Conservation (phyloP, 2,888 invertebrate genomes). For the Globia sparganii region DNA sequence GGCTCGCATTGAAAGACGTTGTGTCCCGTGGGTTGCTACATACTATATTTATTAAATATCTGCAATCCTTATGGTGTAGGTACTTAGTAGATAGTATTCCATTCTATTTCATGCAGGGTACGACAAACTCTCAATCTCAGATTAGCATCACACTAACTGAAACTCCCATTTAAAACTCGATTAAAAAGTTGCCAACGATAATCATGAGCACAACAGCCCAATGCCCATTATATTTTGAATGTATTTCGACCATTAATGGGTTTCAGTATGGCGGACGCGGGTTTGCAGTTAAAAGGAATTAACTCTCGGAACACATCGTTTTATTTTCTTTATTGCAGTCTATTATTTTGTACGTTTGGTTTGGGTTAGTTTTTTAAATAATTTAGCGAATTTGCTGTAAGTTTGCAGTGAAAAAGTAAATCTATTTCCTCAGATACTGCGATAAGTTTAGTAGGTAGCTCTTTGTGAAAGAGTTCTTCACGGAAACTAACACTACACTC, state of each 20-base stretch:
- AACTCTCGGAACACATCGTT: slow-evolving; percentile 12
- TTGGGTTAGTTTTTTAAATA: slow-evolving; percentile 6
- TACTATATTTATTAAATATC: too few species aligned
- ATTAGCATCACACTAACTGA: slow-evolving; percentile 43
- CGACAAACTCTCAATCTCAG: slow-evolving; percentile 8
- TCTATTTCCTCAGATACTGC: neutral
- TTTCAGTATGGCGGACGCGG: slow-evolving; percentile 32
- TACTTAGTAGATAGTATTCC: neutral
- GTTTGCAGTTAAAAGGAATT: slow-evolving; percentile 49
- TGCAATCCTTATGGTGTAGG: neutral
- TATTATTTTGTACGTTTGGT: slow-evolving; percentile 34
- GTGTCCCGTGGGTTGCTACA: too few species aligned
- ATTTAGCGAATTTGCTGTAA: neutral
- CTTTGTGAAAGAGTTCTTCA: neutral
- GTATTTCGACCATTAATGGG: slow-evolving; percentile 47
- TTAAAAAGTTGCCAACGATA: slow-evolving; percentile 54
- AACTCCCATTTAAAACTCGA: slow-evolving; percentile 38
- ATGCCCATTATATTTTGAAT: slow-evolving; percentile 54
- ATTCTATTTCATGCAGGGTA: neutral
- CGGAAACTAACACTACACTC: neutral
- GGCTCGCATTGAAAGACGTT: too few species aligned
- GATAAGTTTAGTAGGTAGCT: neutral
- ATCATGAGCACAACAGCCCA: slow-evolving; percentile 18
- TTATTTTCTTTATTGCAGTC: slow-evolving; percentile 25
- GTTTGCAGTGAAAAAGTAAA: neutral